Evolutionary conservation across 2,888 invertebrate genomes (phyloP), one percentile per base, ranked within the genome.

Genomic region (Dolomedes plantarius): DNA sequence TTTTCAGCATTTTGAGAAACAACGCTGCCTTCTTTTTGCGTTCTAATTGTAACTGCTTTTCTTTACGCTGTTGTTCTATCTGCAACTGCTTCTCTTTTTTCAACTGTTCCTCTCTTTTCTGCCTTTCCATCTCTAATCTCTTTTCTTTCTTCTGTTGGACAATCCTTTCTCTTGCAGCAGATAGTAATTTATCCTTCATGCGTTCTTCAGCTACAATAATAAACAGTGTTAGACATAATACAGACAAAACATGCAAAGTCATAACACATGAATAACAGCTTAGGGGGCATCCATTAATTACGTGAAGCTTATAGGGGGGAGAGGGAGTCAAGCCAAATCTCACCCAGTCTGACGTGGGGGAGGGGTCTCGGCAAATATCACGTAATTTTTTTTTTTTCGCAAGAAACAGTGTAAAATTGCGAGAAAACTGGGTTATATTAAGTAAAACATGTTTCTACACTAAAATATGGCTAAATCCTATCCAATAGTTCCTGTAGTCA

Each of bases 11-110:
- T 19, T 93, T 93, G 11, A 96, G 93, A 91, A 97, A 97, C 90
- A 95, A 95, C 11, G 96, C 95, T 0, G 96, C 97, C 89, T 95
- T 95, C 31, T 94, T 94, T 89, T 96, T 95, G 0, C 97, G 92
- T 90, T 96, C 96, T 23, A 90, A 89, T 88, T 92, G 91, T 28
- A 92, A 86, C 82, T 91, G 91, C 87, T 91, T 91, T 76, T 92
- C 92, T 56, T 90, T 90, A 36, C 90, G 86, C 0, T 90, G 90
- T 85, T 91, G 89, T 2, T 91, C 91, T 19, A 92, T 88, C 50
- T 90, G 73, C 39, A 36, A 31, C 19, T 67, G 77, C 23, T 36
- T 89, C 82, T 91, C 87, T 56, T 73, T 80, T 11, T 68, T 77
- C 7, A 68, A 31, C 29, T 73, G 83, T 7, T 85, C 83, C 41